phyloP scores from a whole-genome alignment of 2,888 invertebrate species.

The Drosophila lacicola region DNA sequence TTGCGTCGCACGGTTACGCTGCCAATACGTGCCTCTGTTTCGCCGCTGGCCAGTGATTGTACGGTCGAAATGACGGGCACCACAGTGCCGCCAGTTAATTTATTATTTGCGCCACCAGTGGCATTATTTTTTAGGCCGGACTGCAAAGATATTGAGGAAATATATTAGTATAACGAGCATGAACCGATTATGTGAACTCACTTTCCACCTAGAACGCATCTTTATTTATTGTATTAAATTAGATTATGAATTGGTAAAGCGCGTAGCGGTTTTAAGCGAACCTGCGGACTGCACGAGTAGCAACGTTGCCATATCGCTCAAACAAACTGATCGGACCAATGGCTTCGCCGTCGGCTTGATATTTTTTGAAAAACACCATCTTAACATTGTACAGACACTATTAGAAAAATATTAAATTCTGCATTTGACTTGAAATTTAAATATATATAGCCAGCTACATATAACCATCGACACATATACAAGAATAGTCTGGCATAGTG shows the following conservation, averaged over 20 bases:
- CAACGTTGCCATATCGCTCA: conserved; percentile 1
- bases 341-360: too few relatives aligned
- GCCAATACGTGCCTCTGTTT: conserved; percentile 80
- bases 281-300: too few relatives aligned
- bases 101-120: conserved; percentile 63
- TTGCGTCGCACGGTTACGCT: conserved; percentile 78
- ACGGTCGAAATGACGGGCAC: conserved; percentile 91
- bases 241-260: not conserved
- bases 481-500: not conserved
- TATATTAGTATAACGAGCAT: not conserved
- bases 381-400: not conserved
- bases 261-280: not conserved
- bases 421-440: not conserved
- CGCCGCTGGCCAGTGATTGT: conserved; percentile 88
- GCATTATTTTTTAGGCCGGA: conserved; percentile 41
- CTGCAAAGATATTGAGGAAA: conserved; percentile 33
- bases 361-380: not conserved
- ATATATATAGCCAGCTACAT: not conserved
- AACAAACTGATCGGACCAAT: not conserved
- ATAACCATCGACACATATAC: not conserved
- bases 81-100: conserved; percentile 70
- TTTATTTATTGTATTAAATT: not conserved
- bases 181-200: not conserved
- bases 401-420: too few relatives aligned
- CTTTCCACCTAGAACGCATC: conserved; percentile 5